These are phyloP conservation scores for Temnothorax nylanderi DNA, from an alignment of 1,140 invertebrate genomes.

Conservation along the genomic window DNA sequence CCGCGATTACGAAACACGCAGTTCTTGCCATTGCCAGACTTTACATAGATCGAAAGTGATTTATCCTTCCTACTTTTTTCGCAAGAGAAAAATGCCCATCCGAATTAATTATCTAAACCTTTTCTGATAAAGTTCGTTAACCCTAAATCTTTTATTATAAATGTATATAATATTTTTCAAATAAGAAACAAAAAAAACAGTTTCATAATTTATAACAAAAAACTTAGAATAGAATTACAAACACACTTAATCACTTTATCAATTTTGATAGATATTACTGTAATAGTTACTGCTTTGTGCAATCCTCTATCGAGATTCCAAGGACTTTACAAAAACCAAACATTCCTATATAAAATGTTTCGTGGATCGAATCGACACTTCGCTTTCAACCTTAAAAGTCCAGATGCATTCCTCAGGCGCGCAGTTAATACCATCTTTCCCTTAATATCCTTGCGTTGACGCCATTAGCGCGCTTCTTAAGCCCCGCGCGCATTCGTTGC, in stretches of 20 bases:
- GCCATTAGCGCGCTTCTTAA: conserved; percentile 77
- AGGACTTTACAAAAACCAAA: background rate
- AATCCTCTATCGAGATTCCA: background rate
- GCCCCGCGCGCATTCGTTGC: conserved; percentile 61
- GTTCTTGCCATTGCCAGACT: conserved; percentile 21
- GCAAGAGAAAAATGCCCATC: background rate
- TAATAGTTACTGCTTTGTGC: background rate
- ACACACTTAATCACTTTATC: background rate
- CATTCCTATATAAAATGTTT: conserved; percentile 1
- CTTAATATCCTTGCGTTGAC: conserved; percentile 72
- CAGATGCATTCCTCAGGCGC: conserved; percentile 41
- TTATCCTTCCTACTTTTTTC: background rate
- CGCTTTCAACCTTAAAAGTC: conserved; percentile 48
- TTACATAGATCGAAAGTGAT: background rate
- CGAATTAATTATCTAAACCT: background rate
- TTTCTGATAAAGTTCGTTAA: background rate
- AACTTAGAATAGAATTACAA: background rate
- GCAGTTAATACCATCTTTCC: conserved; percentile 66
- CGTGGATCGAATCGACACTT: background rate
- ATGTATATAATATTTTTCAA: background rate
- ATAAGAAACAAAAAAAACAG: background rate
- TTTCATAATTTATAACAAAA: background rate
- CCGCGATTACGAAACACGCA: conserved; percentile 51
- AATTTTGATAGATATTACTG: background rate
- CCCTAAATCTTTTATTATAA: background rate